These are phyloP conservation scores for Geodia barretti DNA, from an alignment of 37 sponge, comb jelly and placozoan species.

Conservation along the genomic window DNA sequence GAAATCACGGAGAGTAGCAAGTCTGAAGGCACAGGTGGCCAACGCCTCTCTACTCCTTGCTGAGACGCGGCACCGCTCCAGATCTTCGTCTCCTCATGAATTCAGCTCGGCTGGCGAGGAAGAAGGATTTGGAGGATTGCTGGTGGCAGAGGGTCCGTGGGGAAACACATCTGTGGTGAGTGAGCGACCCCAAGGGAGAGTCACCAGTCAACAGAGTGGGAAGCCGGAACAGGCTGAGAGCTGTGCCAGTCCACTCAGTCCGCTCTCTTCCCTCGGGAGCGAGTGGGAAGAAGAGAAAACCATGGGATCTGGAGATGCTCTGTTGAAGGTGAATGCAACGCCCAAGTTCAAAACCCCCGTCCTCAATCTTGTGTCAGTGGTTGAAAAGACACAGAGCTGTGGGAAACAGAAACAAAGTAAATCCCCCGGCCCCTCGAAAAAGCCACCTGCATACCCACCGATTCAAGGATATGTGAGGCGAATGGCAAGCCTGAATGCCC, in stretches of 20 bases:
- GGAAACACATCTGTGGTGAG: background rate
- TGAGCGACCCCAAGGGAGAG: background rate
- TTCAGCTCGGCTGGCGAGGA: background rate
- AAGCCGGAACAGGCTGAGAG: background rate
- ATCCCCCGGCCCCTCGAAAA: background rate
- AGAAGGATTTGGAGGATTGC: background rate
- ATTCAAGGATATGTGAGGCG: constrained; percentile 20
- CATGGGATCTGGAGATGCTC: background rate
- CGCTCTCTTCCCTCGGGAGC: background rate
- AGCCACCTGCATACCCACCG: no score
- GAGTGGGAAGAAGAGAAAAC: background rate
- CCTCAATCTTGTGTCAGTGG: background rate
- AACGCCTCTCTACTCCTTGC: background rate
- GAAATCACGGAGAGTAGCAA: background rate
- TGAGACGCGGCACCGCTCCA: background rate
- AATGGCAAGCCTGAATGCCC: constrained; percentile 68
- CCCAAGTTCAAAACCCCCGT: background rate
- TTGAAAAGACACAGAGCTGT: background rate
- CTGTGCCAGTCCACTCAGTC: background rate
- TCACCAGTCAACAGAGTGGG: background rate
- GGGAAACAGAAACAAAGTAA: background rate
- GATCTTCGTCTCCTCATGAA: background rate
- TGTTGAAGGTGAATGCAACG: no score
- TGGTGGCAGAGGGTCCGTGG: background rate
- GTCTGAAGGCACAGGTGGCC: constrained; percentile 11